phyloP scores from a whole-genome alignment of 2,888 invertebrate genomes.

The Lasioglossum marginatum region DNA sequence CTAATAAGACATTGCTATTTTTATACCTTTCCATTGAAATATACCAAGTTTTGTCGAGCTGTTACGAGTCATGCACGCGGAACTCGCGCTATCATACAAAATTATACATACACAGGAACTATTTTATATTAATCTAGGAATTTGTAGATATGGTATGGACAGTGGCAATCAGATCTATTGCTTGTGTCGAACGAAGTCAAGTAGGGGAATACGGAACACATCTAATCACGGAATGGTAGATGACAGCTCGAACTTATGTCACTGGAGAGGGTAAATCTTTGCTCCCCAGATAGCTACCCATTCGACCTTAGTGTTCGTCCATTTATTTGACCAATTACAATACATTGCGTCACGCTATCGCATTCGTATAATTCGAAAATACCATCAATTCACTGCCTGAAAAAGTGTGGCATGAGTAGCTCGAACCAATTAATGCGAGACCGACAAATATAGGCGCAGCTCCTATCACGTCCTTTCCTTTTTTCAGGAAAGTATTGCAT shows the following conservation, averaged over 20 bases:
- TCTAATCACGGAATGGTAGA: neutral
- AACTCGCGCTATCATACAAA: neutral
- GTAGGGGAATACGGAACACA: neutral
- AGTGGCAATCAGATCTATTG: neutral
- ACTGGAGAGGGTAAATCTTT: neutral
- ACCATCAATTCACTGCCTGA: slow-evolving; percentile 10
- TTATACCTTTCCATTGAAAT: neutral
- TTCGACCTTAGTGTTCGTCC: slow-evolving; percentile 1
- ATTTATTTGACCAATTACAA: slow-evolving; percentile 52
- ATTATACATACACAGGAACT: neutral
- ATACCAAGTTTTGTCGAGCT: neutral
- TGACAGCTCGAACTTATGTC: neutral
- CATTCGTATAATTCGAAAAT: slow-evolving; percentile 22
- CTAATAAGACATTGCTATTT: neutral
- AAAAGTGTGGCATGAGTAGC: neutral
- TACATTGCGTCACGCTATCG: slow-evolving; percentile 51
- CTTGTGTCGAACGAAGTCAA: neutral
- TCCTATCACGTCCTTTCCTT: neutral
- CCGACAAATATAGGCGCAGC: neutral
- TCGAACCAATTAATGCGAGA: neutral
- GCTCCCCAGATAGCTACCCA: neutral
- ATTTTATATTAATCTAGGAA: neutral
- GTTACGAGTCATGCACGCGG: neutral
- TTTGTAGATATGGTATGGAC: neutral
- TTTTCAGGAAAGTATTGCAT: neutral